Evolutionary conservation across 2,113 vertebrate species (phyloP), one percentile per base, ranked within the genome.

Genomic region (zebrafish (Danio rerio)): DNA sequence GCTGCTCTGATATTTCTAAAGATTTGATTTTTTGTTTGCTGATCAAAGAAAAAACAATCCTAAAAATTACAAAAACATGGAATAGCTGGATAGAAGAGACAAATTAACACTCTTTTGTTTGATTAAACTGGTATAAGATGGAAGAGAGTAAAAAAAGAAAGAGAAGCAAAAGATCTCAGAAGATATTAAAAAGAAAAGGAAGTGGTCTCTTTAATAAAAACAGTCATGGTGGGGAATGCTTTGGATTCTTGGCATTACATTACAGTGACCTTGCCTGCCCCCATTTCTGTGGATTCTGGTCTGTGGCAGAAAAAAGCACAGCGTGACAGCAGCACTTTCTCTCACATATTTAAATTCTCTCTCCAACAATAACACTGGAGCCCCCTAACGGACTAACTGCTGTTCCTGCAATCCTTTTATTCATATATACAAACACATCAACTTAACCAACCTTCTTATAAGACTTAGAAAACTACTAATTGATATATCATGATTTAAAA

Each of bases 331-430:
- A 47, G 61, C 10, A 47, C 75, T 83, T 72, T 58, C 40, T 72
- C 40, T 66, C 53, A 73, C 81, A 85, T 58, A 66, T 89, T 87
- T 82, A 68, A 86, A 85, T 77, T 78, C 53, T 74, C 5, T 74
- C 71, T 7, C 63, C 15, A 81, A 69, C 80, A 90, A 87, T 76
- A 89, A 87, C 87, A 88, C 70, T 52, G 73, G 85, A 65, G 58
- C 79, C 53, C 15, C 42, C 70, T 75, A 62, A 59, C 58, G 45
- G 74, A 50, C 79, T 85, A 65, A 66, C 82, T 80, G 85, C 83
- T 80, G 74, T 68, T 76, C 82, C 84, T 80, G 81, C 31, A 7
- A 49, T 71, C 68, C 68, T 71, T 21, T 52, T 10, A 52, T 71
- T 71, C 12, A 53, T 21, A 12, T 18, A 49, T 50, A 21, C 56